Base-by-base conservation (phyloP, 2,797 vertebrate species). In the Meda fulgida region DNA sequence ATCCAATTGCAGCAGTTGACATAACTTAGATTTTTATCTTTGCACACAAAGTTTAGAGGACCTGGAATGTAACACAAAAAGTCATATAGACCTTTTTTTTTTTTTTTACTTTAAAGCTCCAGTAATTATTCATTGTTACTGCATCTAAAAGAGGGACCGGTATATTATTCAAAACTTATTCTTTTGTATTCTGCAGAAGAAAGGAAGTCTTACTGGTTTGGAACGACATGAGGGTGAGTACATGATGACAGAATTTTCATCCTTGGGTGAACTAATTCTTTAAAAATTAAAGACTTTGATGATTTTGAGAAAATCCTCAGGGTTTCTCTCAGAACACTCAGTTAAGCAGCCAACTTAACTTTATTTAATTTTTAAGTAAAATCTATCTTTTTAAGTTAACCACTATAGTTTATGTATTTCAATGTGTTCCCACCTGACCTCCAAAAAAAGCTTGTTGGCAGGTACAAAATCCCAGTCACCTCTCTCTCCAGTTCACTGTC, bases 261-360 rank as follows among this genome's bases (percentile, higher is more conserved):
- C 26, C 46, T 78, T 43, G 36, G 77, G 3, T 63, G 77, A 79
- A 65, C 26, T 79, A 79, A 66, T 70, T 21, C 58, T 70, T 87
- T 85, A 73, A 76, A 80, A 79, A 85, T 76, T 21, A 85, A 67
- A 85, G 26, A 78, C 26, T 63, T 73, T 34, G n/a, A 77, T 75
- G 31, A 60, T 75, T 85, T 75, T 65, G 31, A 76, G 55, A 75
- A 76, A 26, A 66, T 23, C 71, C 60, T 76, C 23, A 8, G 71
- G 71, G 71, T 83, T 83, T 75, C 66, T 48, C 31, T 16, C 70
- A 46, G 26, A 73, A 72, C 26, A 51, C 23, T 73, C 23, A 53
- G 19, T 65, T 55, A 58, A 77, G 13, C 34, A 60, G 19, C 53
- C 23, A 55, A 78, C 75, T 48, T 69, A 63, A 5, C 31, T 21